Evolutionary conservation across 2,113 vertebrate genomes (phyloP).

Genomic region (Abramis brama): DNA sequence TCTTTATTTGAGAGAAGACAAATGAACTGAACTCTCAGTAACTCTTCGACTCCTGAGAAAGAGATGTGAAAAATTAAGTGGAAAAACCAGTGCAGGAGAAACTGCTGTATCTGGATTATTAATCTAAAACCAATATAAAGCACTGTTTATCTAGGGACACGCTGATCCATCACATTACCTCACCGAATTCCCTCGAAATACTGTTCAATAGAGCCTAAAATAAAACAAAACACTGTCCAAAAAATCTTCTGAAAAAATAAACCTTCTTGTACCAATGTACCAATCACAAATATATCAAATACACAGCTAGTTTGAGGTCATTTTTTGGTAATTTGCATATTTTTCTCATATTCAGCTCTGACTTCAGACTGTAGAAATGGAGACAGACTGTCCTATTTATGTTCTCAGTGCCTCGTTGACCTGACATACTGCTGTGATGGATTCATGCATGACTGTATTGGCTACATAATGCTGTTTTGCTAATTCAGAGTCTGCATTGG

Average conservation of each 20-base stretch:
- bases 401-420: too few relatives aligned
- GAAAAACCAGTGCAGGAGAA: constrained; percentile 44
- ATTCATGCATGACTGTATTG: neutral
- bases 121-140: constrained; percentile 51
- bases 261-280: neutral
- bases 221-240: neutral
- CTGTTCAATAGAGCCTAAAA: constrained; percentile 25
- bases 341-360: neutral
- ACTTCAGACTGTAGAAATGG: too few relatives aligned
- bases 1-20: constrained; percentile 59
- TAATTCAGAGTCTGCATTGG: neutral
- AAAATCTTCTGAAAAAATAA: neutral
- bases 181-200: constrained; percentile 1
- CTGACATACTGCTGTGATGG: neutral
- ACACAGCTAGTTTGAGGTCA: neutral
- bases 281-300: neutral
- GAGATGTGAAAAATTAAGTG: constrained; percentile 47
- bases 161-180: constrained; percentile 33
- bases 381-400: too few relatives aligned
- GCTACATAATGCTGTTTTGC: neutral
- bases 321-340: neutral
- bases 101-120: constrained; percentile 46
- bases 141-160: constrained; percentile 20
- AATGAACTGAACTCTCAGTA: constrained; percentile 60
- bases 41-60: constrained; percentile 45